phyloP scores from a whole-genome alignment of 2,888 invertebrate species.

The Chouioia cunea region DNA sequence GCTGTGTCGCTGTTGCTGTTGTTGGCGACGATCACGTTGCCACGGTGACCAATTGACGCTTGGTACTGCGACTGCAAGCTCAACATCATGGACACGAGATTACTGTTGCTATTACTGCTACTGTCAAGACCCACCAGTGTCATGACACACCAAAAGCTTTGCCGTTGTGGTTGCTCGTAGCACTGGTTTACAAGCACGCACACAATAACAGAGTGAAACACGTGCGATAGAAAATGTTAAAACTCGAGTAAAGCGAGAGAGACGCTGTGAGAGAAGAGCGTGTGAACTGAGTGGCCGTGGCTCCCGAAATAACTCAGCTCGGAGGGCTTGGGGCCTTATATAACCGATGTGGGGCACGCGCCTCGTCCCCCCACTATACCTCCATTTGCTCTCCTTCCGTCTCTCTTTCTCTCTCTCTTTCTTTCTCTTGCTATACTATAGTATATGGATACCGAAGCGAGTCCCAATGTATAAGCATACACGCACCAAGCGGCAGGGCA shows the following conservation, averaged over 20 bases:
- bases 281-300: conserved; percentile 61
- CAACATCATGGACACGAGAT: conserved; percentile 62
- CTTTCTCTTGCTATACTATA: conserved; percentile 2
- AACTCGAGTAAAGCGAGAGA: conserved; percentile 18
- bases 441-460: not conserved
- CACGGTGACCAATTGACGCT: conserved; percentile 55
- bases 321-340: conserved; percentile 67
- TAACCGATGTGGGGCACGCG: conserved; percentile 72
- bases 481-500: too few species aligned
- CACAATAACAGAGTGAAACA: not conserved
- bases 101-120: conserved; percentile 50
- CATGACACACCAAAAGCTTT: conserved; percentile 59
- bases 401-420: not conserved
- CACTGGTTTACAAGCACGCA: not conserved
- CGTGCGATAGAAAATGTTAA: conserved; percentile 11
- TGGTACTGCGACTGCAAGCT: conserved; percentile 61
- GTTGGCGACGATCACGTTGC: conserved; percentile 69
- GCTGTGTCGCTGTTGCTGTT: conserved; percentile 71
- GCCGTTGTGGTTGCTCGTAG: conserved; percentile 21
- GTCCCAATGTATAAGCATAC: not conserved
- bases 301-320: conserved; percentile 67
- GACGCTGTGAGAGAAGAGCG: conserved; percentile 11
- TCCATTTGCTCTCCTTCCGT: conserved; percentile 58
- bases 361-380: conserved; percentile 73
- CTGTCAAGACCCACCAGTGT: conserved; percentile 63